Conservation (phyloP, 2,888 invertebrate species). For the Torymus texanus region DNA sequence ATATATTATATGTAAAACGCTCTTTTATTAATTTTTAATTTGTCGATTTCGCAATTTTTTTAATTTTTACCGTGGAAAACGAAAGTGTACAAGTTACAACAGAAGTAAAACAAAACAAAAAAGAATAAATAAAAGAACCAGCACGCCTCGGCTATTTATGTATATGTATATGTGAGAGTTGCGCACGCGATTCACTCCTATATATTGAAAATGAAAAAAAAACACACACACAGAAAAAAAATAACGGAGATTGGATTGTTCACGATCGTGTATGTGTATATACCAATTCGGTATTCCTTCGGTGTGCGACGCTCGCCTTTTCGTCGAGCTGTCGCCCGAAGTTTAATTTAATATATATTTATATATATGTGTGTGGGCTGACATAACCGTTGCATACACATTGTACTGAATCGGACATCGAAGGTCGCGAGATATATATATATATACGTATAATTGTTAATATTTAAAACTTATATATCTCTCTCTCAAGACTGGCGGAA, state of each 20-base stretch:
- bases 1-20: too few relatives aligned
- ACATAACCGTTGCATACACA: slow-evolving; percentile 1
- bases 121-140: slow-evolving; percentile 5
- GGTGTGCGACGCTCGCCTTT: not conserved
- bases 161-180: not conserved
- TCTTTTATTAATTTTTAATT: slow-evolving; percentile 20
- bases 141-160: not conserved
- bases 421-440: slow-evolving; percentile 19
- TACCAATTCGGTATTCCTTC: slow-evolving; percentile 29
- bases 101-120: not conserved
- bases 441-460: slow-evolving; percentile 26
- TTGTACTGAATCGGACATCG: slow-evolving; percentile 44
- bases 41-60: slow-evolving; percentile 13
- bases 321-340: not conserved
- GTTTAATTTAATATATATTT: slow-evolving; percentile 32
- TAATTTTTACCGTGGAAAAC: not conserved
- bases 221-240: too few relatives aligned
- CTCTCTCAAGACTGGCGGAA: slow-evolving; percentile 41
- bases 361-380: slow-evolving; percentile 9
- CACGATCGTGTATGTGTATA: slow-evolving; percentile 15
- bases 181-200: too few relatives aligned
- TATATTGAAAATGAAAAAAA: too few relatives aligned
- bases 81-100: too few relatives aligned
- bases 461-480: slow-evolving; percentile 11
- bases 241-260: not conserved